A percentile compares a stretch with the other conserved stretches of the same genome.
Evolutionary conservation across 2,113 vertebrate genomes (phyloP).

Genomic region (Onychorhynchus coronatus): DNA sequence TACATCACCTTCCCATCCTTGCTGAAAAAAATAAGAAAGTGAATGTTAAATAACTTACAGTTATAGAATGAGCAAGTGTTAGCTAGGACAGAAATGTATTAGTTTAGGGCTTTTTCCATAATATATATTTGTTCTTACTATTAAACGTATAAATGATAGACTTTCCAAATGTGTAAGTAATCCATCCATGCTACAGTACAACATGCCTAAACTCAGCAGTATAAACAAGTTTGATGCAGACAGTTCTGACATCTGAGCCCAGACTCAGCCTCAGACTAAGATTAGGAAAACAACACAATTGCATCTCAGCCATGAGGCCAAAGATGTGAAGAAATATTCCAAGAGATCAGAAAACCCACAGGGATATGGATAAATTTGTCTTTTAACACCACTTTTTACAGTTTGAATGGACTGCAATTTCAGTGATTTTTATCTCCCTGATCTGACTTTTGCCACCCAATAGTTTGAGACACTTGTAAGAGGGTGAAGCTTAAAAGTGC

Average conservation of each 20-base stretch:
- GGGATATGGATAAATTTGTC: not conserved
- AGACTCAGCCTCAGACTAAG: not conserved
- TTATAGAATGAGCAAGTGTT: not conserved
- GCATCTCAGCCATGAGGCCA: not conserved
- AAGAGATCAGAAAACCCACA: not conserved
- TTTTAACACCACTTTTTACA: not conserved
- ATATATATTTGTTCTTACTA: not conserved
- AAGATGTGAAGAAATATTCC: not conserved
- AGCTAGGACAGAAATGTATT: not conserved
- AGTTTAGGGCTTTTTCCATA: not conserved
- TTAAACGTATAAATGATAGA: not conserved
- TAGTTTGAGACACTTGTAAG: not conserved
- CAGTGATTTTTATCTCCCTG: not conserved
- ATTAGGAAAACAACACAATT: not conserved
- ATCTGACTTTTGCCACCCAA: not conserved
- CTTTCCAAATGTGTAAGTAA: not conserved
- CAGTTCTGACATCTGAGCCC: not conserved
- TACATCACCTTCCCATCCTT: not conserved
- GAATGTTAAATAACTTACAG: not conserved
- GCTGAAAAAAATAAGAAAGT: not conserved
- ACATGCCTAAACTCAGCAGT: not conserved
- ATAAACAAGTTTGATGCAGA: not conserved
- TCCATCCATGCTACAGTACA: not conserved
- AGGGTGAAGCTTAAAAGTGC: not conserved
- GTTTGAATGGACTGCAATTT: not conserved